These are phyloP conservation scores for Pegoplata infirma DNA, from an alignment of 2,888 invertebrate species.

Conservation along the genomic window DNA sequence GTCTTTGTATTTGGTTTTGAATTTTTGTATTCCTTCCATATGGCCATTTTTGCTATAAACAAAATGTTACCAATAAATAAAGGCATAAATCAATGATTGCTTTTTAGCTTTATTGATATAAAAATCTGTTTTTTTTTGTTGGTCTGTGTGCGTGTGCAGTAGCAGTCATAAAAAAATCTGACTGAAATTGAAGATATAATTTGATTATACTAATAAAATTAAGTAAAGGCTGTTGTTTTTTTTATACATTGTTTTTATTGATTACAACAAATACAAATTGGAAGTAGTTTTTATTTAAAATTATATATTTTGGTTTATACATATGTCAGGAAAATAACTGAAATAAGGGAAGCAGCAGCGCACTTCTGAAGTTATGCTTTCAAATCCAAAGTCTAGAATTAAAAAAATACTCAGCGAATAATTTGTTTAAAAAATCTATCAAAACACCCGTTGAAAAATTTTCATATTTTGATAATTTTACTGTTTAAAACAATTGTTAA, in stretches of 20 bases:
- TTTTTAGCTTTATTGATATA: conserved; percentile 20
- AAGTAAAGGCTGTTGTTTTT: conserved; percentile 9
- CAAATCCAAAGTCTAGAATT: too few species aligned
- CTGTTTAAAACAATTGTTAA: too few species aligned
- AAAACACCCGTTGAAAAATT: too few species aligned
- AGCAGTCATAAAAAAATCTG: conserved; percentile 25
- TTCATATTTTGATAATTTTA: too few species aligned
- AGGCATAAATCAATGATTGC: conserved; percentile 54
- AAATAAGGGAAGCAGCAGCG: too few species aligned
- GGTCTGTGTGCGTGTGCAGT: background rate
- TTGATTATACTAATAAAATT: conserved; percentile 33
- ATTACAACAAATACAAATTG: background rate
- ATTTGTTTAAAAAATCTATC: too few species aligned
- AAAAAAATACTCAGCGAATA: too few species aligned
- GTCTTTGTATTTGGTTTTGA: conserved; percentile 31
- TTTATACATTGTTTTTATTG: conserved; percentile 29
- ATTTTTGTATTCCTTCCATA: conserved; percentile 32
- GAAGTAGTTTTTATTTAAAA: too few species aligned
- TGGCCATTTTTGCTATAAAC: conserved; percentile 37
- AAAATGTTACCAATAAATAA: conserved; percentile 55
- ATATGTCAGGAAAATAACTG: too few species aligned
- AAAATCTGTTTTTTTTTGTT: conserved; percentile 13
- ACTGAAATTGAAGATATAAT: conserved; percentile 23
- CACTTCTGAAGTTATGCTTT: too few species aligned
- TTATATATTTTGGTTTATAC: too few species aligned